Evolutionary conservation across 1,140 invertebrate genomes (phyloP).

Genomic region (Pogonomyrmex californicus): DNA sequence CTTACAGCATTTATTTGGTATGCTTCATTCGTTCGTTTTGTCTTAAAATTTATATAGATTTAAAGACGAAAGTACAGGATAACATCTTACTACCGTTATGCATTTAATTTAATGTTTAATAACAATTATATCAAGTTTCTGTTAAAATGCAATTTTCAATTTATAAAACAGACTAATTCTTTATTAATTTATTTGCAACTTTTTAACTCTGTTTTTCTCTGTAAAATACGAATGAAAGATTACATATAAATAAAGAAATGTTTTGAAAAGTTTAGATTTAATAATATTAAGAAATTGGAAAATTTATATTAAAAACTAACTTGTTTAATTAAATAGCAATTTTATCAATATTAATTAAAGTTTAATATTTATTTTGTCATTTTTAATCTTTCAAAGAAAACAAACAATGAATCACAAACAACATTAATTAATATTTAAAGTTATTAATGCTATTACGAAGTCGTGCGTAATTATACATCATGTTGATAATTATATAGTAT

Average conservation of each 20-base stretch:
- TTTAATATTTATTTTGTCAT: not conserved
- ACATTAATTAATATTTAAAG: not conserved
- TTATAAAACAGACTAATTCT: not conserved
- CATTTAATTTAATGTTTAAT: slow-evolving; percentile 52
- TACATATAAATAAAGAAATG: not conserved
- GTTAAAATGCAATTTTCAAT: not conserved
- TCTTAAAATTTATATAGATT: slow-evolving; percentile 82
- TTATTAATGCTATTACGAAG: not conserved
- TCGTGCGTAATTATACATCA: not conserved
- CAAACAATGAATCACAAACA: not conserved
- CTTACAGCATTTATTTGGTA: slow-evolving; percentile 81
- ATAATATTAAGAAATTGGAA: not conserved
- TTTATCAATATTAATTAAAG: not conserved
- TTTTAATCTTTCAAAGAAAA: not conserved
- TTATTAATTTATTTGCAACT: not conserved
- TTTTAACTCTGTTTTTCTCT: not conserved
- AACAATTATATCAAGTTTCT: slow-evolving; percentile 48
- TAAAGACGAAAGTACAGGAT: slow-evolving; percentile 77
- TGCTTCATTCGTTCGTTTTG: slow-evolving; percentile 81
- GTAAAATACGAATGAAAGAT: not conserved
- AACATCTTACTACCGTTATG: slow-evolving; percentile 48
- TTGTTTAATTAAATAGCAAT: not conserved
- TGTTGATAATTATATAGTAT: not conserved
- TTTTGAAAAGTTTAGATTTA: not conserved
- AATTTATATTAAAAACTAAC: not conserved